These are phyloP conservation scores for Rhinoderma darwinii DNA, from an alignment of 2,113 vertebrate genomes.

Conservation along the genomic window DNA sequence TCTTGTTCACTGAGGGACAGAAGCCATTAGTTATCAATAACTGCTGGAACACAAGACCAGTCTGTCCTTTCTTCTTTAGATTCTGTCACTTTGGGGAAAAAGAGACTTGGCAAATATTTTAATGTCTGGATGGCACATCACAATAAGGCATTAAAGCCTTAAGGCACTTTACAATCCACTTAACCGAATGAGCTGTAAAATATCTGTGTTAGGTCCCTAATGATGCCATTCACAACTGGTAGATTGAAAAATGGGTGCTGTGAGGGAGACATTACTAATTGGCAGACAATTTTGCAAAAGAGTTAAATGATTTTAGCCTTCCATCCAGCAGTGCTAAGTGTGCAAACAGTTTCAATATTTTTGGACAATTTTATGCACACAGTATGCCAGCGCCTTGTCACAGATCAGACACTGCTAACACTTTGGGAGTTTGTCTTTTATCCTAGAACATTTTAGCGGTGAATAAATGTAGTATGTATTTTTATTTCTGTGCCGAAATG, in stretches of 20 bases:
- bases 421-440: constrained; percentile 51
- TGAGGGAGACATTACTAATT: not conserved
- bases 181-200: constrained; percentile 15
- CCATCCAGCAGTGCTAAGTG: not conserved
- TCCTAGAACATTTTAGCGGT: constrained; percentile 53
- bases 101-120: constrained; percentile 19
- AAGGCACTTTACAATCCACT: constrained; percentile 23
- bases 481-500: constrained; percentile 40
- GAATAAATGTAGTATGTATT: constrained; percentile 56
- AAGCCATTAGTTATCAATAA: constrained; percentile 45
- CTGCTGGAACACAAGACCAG: not conserved
- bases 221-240: not conserved
- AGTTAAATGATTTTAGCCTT: not conserved
- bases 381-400: constrained; percentile 27
- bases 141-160: constrained; percentile 6
- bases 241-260: not conserved
- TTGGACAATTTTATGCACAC: not conserved
- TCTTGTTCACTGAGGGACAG: constrained; percentile 10
- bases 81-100: not conserved
- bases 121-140: constrained; percentile 12
- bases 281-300: not conserved
- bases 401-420: constrained; percentile 34
- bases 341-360: constrained; percentile 13
- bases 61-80: constrained; percentile 18
- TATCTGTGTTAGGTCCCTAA: constrained; percentile 1